phyloP scores from a whole-genome alignment of 2,113 vertebrate species.

The Dromaius novaehollandiae region DNA sequence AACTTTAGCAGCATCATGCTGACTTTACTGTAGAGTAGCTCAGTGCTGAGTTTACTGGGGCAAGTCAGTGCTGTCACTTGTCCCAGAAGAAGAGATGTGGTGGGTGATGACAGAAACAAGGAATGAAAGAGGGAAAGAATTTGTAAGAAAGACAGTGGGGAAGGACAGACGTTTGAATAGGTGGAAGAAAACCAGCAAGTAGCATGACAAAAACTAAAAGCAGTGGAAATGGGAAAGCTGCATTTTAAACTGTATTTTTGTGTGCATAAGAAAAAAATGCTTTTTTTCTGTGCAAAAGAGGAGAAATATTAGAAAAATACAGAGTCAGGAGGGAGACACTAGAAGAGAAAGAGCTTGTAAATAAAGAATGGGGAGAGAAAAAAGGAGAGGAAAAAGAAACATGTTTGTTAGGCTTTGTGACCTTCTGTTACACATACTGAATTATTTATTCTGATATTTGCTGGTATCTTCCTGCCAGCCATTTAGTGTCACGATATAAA shows the following conservation, averaged over 20 bases:
- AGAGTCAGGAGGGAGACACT: not conserved
- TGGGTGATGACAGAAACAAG: not conserved
- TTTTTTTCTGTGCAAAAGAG: not conserved
- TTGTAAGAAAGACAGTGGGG: not conserved
- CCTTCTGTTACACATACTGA: slow-evolving; percentile 28
- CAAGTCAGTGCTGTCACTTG: not conserved
- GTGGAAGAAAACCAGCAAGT: not conserved
- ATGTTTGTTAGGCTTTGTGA: not conserved
- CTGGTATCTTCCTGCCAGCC: slow-evolving; percentile 33
- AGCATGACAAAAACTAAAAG: not conserved
- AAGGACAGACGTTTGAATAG: not conserved
- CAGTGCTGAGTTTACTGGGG: not conserved
- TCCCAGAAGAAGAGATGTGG: not conserved
- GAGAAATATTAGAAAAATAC: not conserved
- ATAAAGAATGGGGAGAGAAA: not conserved
- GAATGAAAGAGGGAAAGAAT: not conserved
- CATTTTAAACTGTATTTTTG: not conserved
- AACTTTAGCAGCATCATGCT: not conserved
- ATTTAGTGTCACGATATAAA: slow-evolving; percentile 51
- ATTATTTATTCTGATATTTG: slow-evolving; percentile 60
- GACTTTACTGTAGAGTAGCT: not conserved
- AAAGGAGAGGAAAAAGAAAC: not conserved
- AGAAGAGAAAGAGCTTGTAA: not conserved
- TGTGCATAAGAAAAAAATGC: not conserved
- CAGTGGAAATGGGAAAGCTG: not conserved